Base-by-base conservation (phyloP, 2,888 invertebrate genomes). In the Adela reaumurella region DNA sequence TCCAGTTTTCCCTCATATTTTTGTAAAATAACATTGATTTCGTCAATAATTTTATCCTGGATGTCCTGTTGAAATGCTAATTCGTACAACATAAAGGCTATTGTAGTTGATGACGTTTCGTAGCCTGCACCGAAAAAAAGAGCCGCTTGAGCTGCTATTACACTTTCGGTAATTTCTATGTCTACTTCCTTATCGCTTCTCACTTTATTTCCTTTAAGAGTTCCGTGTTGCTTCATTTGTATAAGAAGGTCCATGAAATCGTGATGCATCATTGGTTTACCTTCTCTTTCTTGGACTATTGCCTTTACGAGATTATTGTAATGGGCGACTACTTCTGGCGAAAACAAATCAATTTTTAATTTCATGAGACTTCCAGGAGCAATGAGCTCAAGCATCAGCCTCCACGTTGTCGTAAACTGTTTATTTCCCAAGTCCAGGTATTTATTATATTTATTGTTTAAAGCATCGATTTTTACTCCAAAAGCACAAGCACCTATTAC, bases 61-160 rank as follows among this genome's bases (percentile, higher is more conserved):
- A 76, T 53, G 1, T 69, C 59, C 14, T 61, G 66, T 53, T 76
- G 63, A 2, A 56, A 44, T 1, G 74, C 71, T 11, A 78, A 51
- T 51, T 68, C 59, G 49, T 69, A 68, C 8, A 70, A 51, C 29
- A 67, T 52, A 45, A 64, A 73, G 1, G 67, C 51, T 53, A 76
- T 60, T 0, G 71, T 67, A 0, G 70, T 66, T 0, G 78, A 68
- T 42, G 67, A 70, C 1, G 77, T 76, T 53, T 77, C 78, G 53
- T 69, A 78, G 0, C 78, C 78, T 8, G 67, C 80, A 2, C 61
- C 58, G 50, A 71, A 76, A 54, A 79, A 76, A n/a, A 74, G 58
- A 53, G 74, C 70, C 2, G 68, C 67, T 54, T 78, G 74, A 0
- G 74, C 68, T 2, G 64, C 62, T 17, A 73, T 66, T 0, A 69